These are phyloP conservation scores for Vannuccia rotundouncinata DNA, from an alignment of 2,888 invertebrate genomes.

Conservation along the genomic window DNA sequence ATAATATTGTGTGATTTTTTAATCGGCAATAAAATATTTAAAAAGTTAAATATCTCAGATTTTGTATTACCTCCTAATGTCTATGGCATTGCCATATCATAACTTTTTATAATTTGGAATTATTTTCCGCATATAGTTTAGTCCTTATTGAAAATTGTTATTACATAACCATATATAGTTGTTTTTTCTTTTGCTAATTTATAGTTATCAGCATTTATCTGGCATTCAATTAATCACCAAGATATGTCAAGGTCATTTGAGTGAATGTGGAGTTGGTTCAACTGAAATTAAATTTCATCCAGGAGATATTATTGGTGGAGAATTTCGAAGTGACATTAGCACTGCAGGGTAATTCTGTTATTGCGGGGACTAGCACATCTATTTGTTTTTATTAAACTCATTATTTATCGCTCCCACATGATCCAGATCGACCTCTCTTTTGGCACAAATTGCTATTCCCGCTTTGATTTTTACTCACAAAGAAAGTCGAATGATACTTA, in stretches of 20 bases:
- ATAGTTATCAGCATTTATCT: neutral
- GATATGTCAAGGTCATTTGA: neutral
- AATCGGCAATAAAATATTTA: no score
- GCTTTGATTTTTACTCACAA: neutral
- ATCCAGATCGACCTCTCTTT: neutral
- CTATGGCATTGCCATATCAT: no score
- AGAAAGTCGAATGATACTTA: neutral
- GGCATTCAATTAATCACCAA: neutral
- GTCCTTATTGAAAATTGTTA: no score
- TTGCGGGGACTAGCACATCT: neutral
- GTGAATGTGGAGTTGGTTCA: neutral
- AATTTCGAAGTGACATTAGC: neutral
- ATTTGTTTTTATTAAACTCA: neutral
- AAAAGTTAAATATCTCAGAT: no score
- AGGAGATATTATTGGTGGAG: neutral
- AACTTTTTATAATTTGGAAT: no score
- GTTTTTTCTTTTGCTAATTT: no score
- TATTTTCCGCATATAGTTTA: no score
- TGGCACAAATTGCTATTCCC: neutral
- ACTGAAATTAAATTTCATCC: neutral
- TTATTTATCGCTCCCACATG: no score
- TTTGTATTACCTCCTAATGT: no score
- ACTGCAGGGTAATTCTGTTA: neutral
- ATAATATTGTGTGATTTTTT: no score
- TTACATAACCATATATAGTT: no score